phyloP scores from a whole-genome alignment of 2,797 vertebrate genomes.

The Sitta carolinensis region DNA sequence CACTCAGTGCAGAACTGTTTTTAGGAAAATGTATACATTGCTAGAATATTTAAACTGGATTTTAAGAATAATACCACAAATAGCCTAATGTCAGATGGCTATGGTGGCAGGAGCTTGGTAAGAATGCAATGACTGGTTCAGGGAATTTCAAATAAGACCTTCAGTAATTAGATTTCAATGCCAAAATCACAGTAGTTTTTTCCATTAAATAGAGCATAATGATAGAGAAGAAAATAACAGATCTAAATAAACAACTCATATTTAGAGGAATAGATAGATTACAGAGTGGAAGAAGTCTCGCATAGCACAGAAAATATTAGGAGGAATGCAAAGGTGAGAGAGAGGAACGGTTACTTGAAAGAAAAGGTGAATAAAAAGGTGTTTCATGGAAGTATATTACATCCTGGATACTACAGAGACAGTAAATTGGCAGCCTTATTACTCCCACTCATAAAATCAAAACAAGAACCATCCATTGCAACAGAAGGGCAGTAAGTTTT shows the following conservation, averaged over 20 bases:
- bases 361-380: not conserved
- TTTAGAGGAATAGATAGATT: not conserved
- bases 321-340: not conserved
- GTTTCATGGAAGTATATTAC: not conserved
- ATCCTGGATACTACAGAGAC: not conserved
- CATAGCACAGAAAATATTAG: not conserved
- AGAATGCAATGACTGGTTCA: not conserved
- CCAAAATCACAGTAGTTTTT: not conserved
- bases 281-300: not conserved
- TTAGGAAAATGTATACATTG: not conserved
- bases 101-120: not conserved
- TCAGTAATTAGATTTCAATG: not conserved
- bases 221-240: not conserved
- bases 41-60: not conserved
- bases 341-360: not conserved
- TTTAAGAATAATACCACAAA: not conserved
- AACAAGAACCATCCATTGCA: constrained; percentile 6
- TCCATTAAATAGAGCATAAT: not conserved
- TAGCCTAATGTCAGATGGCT: not conserved
- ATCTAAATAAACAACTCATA: not conserved
- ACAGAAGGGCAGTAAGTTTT: not conserved
- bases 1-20: not conserved
- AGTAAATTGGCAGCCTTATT: constrained; percentile 31
- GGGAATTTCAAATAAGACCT: not conserved
- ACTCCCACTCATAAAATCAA: constrained; percentile 52